Evolutionary conservation across 2,113 vertebrate genomes (phyloP).

Genomic region (Anas platyrhynchos): DNA sequence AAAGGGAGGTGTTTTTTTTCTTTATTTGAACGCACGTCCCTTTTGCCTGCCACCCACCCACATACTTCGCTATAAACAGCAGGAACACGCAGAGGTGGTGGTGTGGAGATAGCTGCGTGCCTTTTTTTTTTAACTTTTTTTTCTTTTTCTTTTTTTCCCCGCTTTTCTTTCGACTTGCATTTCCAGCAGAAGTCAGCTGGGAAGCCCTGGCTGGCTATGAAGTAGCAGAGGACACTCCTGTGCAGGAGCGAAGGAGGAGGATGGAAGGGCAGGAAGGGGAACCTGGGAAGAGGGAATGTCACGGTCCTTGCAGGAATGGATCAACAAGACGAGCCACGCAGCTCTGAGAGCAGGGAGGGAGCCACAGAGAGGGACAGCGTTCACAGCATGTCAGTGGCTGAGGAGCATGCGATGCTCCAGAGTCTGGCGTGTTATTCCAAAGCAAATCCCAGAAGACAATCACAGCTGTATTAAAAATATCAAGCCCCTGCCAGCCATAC

Average conservation of each 20-base stretch:
- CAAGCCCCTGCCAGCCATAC: neutral
- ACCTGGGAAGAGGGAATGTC: neutral
- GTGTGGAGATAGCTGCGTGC: neutral
- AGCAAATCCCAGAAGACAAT: neutral
- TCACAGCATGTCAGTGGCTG: rapidly evolving
- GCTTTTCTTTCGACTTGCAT: no score
- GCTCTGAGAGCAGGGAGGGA: neutral
- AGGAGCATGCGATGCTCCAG: neutral
- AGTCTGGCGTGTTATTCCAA: neutral
- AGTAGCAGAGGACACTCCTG: neutral
- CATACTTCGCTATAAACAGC: neutral
- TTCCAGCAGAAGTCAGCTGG: neutral
- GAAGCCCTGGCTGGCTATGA: neutral
- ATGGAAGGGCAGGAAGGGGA: rapidly evolving
- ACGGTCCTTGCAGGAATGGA: neutral
- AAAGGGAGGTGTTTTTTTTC: neutral
- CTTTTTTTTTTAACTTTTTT: no score
- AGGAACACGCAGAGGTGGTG: neutral
- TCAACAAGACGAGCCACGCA: neutral
- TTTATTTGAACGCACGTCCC: neutral
- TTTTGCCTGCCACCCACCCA: conserved; percentile 46
- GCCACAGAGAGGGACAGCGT: neutral
- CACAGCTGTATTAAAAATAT: neutral
- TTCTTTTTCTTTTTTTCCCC: no score
- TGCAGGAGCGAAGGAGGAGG: neutral